phyloP scores from a whole-genome alignment of 2,797 vertebrate genomes.

The Rhyacichthys aspro region DNA sequence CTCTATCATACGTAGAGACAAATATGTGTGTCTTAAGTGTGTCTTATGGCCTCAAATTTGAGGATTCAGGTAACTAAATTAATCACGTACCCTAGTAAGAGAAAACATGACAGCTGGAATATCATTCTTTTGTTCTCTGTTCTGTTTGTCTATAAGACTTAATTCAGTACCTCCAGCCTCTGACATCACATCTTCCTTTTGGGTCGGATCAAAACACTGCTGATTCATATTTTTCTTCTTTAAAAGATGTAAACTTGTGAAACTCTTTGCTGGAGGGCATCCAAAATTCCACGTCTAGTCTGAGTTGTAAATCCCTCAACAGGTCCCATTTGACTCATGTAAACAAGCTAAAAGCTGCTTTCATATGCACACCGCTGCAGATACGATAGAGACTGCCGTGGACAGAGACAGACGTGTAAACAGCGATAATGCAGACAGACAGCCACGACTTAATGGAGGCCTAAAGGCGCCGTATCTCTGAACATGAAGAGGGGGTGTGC shows the following conservation, averaged over 20 bases:
- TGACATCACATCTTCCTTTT: conserved; percentile 8
- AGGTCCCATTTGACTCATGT: neutral
- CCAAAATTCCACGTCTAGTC: neutral
- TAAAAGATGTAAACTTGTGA: neutral
- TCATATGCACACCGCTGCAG: too few relatives aligned
- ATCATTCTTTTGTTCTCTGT: too few relatives aligned
- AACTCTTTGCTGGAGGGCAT: neutral
- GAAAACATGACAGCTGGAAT: too few relatives aligned
- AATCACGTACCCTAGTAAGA: too few relatives aligned
- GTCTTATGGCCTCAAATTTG: too few relatives aligned
- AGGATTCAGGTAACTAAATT: too few relatives aligned
- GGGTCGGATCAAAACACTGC: neutral
- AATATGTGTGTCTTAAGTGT: too few relatives aligned
- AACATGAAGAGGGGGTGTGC: conserved; percentile 21
- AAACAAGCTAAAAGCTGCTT: conserved; percentile 1
- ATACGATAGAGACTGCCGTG: conserved; percentile 1
- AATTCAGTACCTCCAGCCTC: too few relatives aligned
- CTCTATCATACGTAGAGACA: too few relatives aligned
- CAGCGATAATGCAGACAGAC: conserved; percentile 25
- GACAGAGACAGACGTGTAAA: conserved; percentile 25
- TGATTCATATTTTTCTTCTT: neutral
- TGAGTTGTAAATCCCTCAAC: neutral
- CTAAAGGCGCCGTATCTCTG: conserved; percentile 47
- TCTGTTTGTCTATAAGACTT: too few relatives aligned
- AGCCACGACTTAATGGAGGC: conserved; percentile 54